Evolutionary conservation across 2,888 invertebrate genomes (phyloP).

Genomic region (Orgyia antiqua): DNA sequence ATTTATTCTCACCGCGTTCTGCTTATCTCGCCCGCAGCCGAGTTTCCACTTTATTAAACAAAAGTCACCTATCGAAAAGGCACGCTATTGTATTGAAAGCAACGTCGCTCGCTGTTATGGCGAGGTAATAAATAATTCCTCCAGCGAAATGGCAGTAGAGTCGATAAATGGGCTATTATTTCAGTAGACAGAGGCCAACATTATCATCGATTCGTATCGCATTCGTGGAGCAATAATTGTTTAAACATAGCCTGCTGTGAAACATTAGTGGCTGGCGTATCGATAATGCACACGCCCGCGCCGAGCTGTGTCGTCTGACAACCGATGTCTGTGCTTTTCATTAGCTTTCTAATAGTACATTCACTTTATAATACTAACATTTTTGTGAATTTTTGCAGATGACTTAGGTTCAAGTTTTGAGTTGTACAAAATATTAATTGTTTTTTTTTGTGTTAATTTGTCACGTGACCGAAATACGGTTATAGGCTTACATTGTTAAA

Average conservation of each 20-base stretch:
- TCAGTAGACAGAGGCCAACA: constrained; percentile 68
- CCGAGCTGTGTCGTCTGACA: constrained; percentile 28
- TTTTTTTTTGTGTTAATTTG: too few species aligned
- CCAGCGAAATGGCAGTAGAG: constrained; percentile 58
- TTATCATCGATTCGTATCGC: constrained; percentile 72
- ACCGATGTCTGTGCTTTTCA: constrained; percentile 36
- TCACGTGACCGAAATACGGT: too few species aligned
- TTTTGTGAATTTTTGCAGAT: too few species aligned
- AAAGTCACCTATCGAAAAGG: constrained; percentile 52
- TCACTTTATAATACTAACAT: constrained; percentile 15
- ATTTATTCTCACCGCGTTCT: constrained; percentile 59
- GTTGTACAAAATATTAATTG: too few species aligned
- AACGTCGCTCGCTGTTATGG: constrained; percentile 59
- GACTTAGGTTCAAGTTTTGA: too few species aligned
- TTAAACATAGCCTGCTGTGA: constrained; percentile 65
- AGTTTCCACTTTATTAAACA: constrained; percentile 68
- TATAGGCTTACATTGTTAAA: too few species aligned
- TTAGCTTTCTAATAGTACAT: constrained; percentile 52
- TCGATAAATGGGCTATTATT: constrained; percentile 74
- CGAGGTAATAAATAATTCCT: constrained; percentile 69
- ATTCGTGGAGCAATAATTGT: constrained; percentile 68
- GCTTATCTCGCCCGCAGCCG: constrained; percentile 50
- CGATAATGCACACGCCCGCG: constrained; percentile 54
- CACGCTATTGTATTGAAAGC: constrained; percentile 63
- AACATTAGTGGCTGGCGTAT: constrained; percentile 57